Conservation (phyloP, 2,113 vertebrate genomes). For the Copsychus sechellarum region DNA sequence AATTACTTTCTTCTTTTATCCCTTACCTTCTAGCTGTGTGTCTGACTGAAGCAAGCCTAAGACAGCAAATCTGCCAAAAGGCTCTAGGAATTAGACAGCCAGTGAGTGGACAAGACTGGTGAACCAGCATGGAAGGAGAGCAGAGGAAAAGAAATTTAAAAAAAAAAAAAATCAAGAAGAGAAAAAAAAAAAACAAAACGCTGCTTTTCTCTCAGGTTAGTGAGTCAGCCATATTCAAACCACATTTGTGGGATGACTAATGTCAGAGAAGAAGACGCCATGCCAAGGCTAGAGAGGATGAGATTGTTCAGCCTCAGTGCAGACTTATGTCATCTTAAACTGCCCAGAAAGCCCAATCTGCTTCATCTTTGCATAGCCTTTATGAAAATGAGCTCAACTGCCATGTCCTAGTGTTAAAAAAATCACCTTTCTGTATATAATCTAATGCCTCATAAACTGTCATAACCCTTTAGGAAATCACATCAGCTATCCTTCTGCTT, state of each 20-base stretch:
- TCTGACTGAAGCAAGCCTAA: background rate
- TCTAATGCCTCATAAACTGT: background rate
- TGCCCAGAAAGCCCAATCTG: background rate
- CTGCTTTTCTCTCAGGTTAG: background rate
- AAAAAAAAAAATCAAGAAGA: background rate
- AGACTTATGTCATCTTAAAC: background rate
- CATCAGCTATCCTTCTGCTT: background rate
- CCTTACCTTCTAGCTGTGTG: background rate
- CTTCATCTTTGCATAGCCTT: background rate
- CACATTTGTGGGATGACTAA: background rate
- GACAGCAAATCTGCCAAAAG: background rate
- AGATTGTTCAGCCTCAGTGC: background rate
- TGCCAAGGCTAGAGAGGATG: background rate
- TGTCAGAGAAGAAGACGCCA: background rate
- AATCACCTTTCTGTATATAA: background rate
- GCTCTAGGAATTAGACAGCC: background rate
- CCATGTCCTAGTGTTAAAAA: background rate
- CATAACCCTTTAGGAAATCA: background rate
- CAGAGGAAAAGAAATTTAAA: background rate
- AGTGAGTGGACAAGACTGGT: background rate
- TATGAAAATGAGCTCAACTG: background rate
- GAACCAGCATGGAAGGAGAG: background rate
- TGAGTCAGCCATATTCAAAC: background rate
- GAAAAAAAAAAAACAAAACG: accelerated
- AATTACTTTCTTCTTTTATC: background rate